Evolutionary conservation across 2,888 invertebrate species (phyloP).

Genomic region (Chloromyia formosa): DNA sequence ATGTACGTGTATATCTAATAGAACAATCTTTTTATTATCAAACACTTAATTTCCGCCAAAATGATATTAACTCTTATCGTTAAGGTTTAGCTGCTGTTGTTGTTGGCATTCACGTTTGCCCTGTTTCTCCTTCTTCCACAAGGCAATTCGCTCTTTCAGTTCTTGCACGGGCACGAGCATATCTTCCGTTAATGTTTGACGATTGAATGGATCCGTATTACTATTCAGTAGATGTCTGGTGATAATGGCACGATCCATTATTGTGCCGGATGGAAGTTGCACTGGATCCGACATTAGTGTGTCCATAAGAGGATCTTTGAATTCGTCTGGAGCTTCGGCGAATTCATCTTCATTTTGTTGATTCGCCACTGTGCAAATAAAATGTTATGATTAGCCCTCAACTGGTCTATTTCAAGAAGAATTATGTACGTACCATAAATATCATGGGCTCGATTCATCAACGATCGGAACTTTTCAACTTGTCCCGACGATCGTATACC

Average conservation of each 20-base stretch:
- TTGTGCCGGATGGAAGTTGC: conserved; percentile 85
- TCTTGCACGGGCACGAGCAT: conserved; percentile 90
- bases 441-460: conserved; percentile 80
- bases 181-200: conserved; percentile 93
- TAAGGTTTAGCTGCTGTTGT: conserved; percentile 55
- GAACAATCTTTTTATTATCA: conserved; percentile 11
- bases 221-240: conserved; percentile 94
- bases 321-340: conserved; percentile 96
- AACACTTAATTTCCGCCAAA: not conserved
- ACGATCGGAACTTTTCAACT: conserved; percentile 83
- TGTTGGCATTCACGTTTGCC: conserved; percentile 57
- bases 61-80: conserved; percentile 56
- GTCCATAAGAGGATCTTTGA: conserved; percentile 96
- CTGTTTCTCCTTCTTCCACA: conserved; percentile 84
- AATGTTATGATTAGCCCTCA: too few relatives aligned
- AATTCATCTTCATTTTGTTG: conserved; percentile 90
- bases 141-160: conserved; percentile 83
- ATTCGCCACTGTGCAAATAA: conserved; percentile 70
- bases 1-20: not conserved
- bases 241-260: conserved; percentile 95
- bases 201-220: conserved; percentile 96
- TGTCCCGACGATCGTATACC: conserved; percentile 86
- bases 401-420: conserved; percentile 1
- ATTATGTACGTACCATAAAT: conserved; percentile 68
- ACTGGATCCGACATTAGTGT: conserved; percentile 97